Conservation (phyloP, 2,113 vertebrate genomes). For the Crotalus helleri region DNA sequence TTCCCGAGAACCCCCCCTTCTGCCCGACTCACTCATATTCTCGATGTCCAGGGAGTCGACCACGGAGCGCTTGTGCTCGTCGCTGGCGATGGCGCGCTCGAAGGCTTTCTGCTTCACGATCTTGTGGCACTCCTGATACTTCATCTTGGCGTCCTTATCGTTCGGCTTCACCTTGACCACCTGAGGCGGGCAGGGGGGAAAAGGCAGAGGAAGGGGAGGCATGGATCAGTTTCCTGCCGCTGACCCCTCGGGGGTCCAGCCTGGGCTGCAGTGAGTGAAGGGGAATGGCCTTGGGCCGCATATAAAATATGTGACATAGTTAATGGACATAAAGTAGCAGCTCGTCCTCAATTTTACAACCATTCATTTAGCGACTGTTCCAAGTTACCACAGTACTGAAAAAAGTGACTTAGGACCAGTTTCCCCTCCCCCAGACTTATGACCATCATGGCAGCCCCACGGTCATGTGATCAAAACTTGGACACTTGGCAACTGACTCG, state of each 20-base stretch:
- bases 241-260: background rate
- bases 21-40: conserved; percentile 84
- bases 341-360: background rate
- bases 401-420: background rate
- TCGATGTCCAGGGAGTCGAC: conserved; percentile 93
- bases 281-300: background rate
- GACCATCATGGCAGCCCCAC: background rate
- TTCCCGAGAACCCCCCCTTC: background rate
- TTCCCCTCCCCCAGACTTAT: background rate
- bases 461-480: background rate
- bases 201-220: background rate
- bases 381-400: background rate
- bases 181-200: conserved; percentile 51
- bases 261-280: background rate
- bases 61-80: conserved; percentile 86
- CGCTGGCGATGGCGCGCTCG: conserved; percentile 88
- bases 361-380: fast-evolving
- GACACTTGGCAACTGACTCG: background rate
- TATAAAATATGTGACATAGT: background rate
- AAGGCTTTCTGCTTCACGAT: conserved; percentile 94
- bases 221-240: background rate
- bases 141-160: conserved; percentile 90
- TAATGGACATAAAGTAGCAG: background rate
- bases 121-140: conserved; percentile 93
- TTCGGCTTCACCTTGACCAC: conserved; percentile 89